These are phyloP conservation scores for Phodopus roborovskii DNA, from an alignment of 2,113 vertebrate species.

Conservation along the genomic window DNA sequence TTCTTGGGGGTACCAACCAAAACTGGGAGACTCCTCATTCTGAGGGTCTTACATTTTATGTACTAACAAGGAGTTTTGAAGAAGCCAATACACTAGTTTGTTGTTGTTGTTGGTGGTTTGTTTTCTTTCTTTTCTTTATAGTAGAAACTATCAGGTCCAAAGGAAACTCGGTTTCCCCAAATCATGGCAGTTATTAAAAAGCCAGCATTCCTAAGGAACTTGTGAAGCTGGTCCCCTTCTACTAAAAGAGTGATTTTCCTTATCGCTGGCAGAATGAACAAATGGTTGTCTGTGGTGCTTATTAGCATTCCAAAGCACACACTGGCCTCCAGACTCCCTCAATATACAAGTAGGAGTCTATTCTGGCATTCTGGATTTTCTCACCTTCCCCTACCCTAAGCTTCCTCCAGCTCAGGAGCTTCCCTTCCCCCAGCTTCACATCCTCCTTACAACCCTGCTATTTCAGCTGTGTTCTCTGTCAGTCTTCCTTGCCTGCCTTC, in stretches of 20 bases:
- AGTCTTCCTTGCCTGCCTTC: too few relatives aligned
- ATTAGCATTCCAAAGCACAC: neutral
- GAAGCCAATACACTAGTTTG: neutral
- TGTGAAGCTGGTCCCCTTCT: neutral
- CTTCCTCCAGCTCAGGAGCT: neutral
- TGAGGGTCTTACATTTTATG: too few relatives aligned
- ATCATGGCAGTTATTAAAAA: neutral
- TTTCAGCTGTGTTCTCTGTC: neutral
- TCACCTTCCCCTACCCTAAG: neutral
- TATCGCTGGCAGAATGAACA: too few relatives aligned
- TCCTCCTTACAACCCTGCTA: neutral
- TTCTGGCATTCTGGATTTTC: neutral
- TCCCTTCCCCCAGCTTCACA: neutral
- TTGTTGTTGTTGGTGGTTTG: too few relatives aligned
- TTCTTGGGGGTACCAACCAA: too few relatives aligned
- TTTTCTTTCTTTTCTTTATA: neutral
- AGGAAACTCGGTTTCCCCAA: neutral
- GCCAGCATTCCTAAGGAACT: neutral
- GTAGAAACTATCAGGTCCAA: neutral
- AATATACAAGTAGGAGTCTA: too few relatives aligned
- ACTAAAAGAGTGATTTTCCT: neutral
- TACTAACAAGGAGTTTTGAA: neutral
- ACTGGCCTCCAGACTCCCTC: neutral
- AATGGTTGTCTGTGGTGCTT: neutral
- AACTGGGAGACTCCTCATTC: too few relatives aligned